Evolutionary conservation across 2,797 vertebrate genomes (phyloP).

Genomic region (Rhinatrema bivittatum): DNA sequence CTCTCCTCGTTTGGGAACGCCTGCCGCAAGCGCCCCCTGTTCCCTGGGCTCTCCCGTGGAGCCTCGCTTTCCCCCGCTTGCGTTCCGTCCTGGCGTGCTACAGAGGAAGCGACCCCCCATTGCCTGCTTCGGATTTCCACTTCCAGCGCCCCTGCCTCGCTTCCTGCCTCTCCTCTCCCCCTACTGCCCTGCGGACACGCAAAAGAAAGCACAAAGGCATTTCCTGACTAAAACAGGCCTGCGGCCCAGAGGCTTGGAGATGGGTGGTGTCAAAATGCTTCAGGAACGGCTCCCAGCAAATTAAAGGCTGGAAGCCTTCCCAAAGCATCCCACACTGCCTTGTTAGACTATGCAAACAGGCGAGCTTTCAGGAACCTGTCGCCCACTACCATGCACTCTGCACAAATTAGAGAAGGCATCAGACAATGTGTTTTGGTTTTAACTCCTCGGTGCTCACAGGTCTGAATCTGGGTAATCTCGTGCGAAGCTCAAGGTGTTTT

Average conservation of each 20-base stretch:
- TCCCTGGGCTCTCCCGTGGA: too few relatives aligned
- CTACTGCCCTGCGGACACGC: conserved; percentile 39
- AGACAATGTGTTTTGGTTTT: too few relatives aligned
- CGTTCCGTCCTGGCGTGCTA: conserved; percentile 6
- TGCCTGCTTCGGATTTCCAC: conserved; percentile 31
- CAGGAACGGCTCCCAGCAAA: conserved; percentile 41
- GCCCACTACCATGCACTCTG: neutral
- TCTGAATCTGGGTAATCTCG: too few relatives aligned
- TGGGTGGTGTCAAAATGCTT: conserved; percentile 51
- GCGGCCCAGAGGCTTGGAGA: conserved; percentile 40
- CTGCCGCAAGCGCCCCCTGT: too few relatives aligned
- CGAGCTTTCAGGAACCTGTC: conserved; percentile 3
- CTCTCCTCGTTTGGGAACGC: too few relatives aligned
- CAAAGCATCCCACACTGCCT: conserved; percentile 33
- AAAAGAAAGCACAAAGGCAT: conserved; percentile 43
- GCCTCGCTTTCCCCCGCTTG: too few relatives aligned
- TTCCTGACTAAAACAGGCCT: conserved; percentile 55
- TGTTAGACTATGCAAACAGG: conserved; percentile 10
- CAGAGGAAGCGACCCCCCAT: conserved; percentile 32
- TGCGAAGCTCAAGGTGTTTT: too few relatives aligned
- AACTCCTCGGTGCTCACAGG: too few relatives aligned
- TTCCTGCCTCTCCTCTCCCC: conserved; percentile 32
- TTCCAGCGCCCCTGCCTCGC: conserved; percentile 40
- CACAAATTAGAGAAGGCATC: too few relatives aligned
- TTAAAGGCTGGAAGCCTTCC: conserved; percentile 21